Evolutionary conservation across 2,113 vertebrate species (phyloP), one percentile per base, ranked within the genome.

Genomic region (Rhizomys pruinosus): DNA sequence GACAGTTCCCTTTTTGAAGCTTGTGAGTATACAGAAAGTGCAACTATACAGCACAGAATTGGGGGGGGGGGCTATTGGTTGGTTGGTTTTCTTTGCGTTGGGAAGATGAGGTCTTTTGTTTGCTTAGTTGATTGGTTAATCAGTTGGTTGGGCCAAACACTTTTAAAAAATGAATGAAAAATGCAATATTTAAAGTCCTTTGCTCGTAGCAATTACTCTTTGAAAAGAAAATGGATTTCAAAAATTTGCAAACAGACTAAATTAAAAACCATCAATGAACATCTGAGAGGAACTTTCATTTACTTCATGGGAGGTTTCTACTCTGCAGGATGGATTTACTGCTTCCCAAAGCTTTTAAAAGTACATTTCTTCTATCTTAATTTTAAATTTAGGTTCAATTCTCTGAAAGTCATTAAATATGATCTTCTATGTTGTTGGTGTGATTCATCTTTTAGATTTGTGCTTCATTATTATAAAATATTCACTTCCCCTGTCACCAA

Each of bases 261-360:
- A 39, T 55, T 59, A 86, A 72, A 13, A 19, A 73, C 27, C 68
- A 39, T 39, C 84, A 42, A 57, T 72, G 68, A 59, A 15, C 39
- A 17, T 72, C 34, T 15, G n/a, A 73, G 72, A 12, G n/a, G 68
- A 73, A 39, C n/a, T 39, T 15, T 42, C 13, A 59, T 37, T 57
- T 72, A 59, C 63, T 32, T 96, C 42, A 85, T 29, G 44, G 90
- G 91, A 77, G 90, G 81, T 92, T 93, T 96, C 96, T 69, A 91
- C 91, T 27, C 32, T 94, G 27, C 55, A 44, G 84, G 92, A 32
- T 92, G 57, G 84, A 93, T 84, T 55, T 87, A 96, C 16, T 87
- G 73, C 47, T 93, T 8, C 87, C 77, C 29, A 68, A 66, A 37
- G 32, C 44, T 80, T 84, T 90, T 66, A 87, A 96, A 90, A 90